phyloP scores from a whole-genome alignment of 2,113 vertebrate genomes.

The Lagenorhynchus albirostris region DNA sequence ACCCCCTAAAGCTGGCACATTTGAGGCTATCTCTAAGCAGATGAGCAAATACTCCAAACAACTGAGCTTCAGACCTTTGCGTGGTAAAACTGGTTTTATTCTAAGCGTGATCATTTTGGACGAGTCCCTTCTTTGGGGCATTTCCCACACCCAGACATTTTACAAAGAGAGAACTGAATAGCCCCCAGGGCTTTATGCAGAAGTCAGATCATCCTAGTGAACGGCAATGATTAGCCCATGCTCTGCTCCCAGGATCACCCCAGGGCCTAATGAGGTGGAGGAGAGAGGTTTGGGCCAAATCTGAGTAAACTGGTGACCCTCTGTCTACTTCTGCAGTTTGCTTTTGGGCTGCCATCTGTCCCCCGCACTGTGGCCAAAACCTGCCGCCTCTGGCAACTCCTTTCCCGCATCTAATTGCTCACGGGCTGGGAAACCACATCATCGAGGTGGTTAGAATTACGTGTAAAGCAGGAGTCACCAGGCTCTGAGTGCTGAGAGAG shows the following conservation, averaged over 20 bases:
- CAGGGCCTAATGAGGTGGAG: not conserved
- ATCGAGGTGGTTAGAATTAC: not conserved
- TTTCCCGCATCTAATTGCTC: not conserved
- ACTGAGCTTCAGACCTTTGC: not conserved
- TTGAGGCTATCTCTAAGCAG: not conserved
- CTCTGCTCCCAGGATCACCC: not conserved
- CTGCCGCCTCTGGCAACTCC: not conserved
- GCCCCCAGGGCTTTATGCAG: not conserved
- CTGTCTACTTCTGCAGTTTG: not conserved
- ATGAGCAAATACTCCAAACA: not conserved
- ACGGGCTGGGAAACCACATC: not conserved
- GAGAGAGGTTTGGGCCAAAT: not conserved
- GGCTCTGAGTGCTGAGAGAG: not conserved
- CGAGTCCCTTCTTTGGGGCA: not conserved
- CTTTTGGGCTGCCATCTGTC: not conserved
- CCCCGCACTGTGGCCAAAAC: not conserved
- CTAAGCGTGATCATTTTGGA: not conserved
- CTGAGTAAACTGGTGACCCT: not conserved
- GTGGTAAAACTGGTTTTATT: not conserved
- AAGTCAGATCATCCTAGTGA: not conserved
- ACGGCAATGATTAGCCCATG: fast-evolving
- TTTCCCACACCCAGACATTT: not conserved
- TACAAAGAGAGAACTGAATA: not conserved
- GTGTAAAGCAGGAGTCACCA: not conserved
- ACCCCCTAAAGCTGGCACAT: not conserved